Conservation (phyloP, 23 tunicate species). For the Diplosoma virens region DNA sequence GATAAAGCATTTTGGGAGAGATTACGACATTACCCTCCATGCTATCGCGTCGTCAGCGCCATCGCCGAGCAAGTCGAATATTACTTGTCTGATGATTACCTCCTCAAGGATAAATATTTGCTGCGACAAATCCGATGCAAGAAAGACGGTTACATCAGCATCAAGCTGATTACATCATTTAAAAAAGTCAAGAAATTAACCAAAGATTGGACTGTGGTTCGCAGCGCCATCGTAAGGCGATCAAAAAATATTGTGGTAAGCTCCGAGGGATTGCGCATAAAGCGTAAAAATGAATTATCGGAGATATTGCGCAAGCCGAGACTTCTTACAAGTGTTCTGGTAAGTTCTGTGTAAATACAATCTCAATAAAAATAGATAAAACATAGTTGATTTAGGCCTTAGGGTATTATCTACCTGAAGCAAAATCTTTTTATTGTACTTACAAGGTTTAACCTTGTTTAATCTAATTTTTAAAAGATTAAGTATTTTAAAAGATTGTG, state of each 20-base stretch:
- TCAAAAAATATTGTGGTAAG: constrained; percentile 65
- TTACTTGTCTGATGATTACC: constrained; percentile 93
- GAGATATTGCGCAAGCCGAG: constrained; percentile 81
- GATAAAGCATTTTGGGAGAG: constrained; percentile 56
- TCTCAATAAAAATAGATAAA: no score
- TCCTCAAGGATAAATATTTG: constrained; percentile 84
- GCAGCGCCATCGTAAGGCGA: constrained; percentile 86
- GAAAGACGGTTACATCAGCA: constrained; percentile 93
- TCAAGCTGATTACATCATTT: constrained; percentile 81
- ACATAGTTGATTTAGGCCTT: no score
- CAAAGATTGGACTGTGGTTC: constrained; percentile 82
- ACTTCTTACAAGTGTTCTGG: constrained; percentile 82
- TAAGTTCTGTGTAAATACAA: no score
- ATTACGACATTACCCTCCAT: constrained; percentile 30
- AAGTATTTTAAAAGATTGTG: neutral
- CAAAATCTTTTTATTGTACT: no score
- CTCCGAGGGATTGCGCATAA: constrained; percentile 78
- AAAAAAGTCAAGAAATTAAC: constrained; percentile 94
- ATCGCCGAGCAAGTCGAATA: constrained; percentile 84
- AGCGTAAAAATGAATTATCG: constrained; percentile 50
- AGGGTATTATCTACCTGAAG: no score
- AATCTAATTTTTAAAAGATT: neutral
- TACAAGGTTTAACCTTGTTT: no score
- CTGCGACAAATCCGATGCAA: constrained; percentile 96
- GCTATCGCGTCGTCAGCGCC: constrained; percentile 8